Evolutionary conservation across 2,888 invertebrate genomes (phyloP), one percentile per base, ranked within the genome.

Genomic region (Brassicogethes aeneus): DNA sequence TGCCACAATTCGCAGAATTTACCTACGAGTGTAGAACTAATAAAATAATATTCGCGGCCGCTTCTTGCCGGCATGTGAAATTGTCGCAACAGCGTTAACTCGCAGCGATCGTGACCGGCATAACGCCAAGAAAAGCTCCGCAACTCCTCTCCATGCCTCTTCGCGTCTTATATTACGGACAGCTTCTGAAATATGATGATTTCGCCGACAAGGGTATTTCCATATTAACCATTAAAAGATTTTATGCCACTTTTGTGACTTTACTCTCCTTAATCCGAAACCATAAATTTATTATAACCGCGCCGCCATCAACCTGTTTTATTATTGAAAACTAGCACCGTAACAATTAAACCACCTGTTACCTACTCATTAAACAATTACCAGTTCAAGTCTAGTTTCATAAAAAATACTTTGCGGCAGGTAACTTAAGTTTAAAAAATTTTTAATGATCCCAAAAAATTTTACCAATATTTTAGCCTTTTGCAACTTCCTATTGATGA

Each of bases 21-120:
- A 60, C 60, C 56, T 57, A 59, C 59, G 57, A 55, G 53, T 56
- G 52, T 54, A 53, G 50, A 54, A 56, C 57, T 59, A 60, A 62
- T 61, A 61, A 61, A 61, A 63, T 62, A 62, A 62, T 60, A 58
- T 55, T 52, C 54, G 44, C 50, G 50, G 45, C 37, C 51, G 42
- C 50, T n/a, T n/a, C n/a, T 50, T 49, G 50, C 43, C 51, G 48
- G 45, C 48, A 53, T 55, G 56, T 55, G 54, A 60, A 61, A 57
- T 61, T 61, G 59, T 58, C 52, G 45, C 55, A 54, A 52, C 52
- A 47, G 51, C 52, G 54, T 50, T 55, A 53, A 56, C 53, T 50
- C 47, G 44, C 47, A 44, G 44, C 42, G 51, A 48, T 59, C 60
- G 61, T 61, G 60, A 59, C 57, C 43, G 41, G 59, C 39, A 42